Evolutionary conservation across 2,113 vertebrate species (phyloP).

Genomic region (Phylloscopus trochiloides): DNA sequence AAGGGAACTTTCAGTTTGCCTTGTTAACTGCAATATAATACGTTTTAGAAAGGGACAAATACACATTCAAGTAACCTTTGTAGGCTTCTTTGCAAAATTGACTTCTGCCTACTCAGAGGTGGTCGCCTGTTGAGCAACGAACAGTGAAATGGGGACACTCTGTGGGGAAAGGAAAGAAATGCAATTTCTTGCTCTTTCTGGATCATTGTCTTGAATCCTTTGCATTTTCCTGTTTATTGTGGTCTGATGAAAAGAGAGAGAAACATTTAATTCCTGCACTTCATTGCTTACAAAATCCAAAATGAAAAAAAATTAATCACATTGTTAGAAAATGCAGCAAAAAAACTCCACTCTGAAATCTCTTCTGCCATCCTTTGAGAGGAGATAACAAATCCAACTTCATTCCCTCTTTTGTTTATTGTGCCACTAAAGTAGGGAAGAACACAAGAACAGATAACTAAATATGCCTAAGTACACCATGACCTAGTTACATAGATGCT

Average conservation of each 20-base stretch:
- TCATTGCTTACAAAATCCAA: not conserved
- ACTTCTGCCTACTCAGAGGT: not conserved
- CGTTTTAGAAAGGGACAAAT: not conserved
- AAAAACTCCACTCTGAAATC: not conserved
- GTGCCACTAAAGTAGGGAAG: not conserved
- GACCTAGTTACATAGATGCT: slow-evolving; percentile 29
- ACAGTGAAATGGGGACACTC: slow-evolving; percentile 15
- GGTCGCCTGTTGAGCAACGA: not conserved
- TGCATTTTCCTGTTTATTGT: not conserved
- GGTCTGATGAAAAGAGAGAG: not conserved
- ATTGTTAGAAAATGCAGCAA: not conserved
- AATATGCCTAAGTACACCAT: not conserved
- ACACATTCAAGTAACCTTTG: not conserved
- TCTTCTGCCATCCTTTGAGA: not conserved
- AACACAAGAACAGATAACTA: not conserved
- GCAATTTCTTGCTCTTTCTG: not conserved
- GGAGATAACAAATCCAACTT: not conserved
- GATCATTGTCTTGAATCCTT: not conserved
- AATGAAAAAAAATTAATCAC: not conserved
- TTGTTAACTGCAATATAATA: not conserved
- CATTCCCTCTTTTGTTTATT: not conserved
- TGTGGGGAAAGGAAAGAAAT: slow-evolving; percentile 50
- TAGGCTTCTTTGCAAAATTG: not conserved
- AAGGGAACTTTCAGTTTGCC: not conserved
- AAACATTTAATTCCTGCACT: not conserved